Conservation (phyloP, 2,888 invertebrate genomes). For the Tortricodes alternella region DNA sequence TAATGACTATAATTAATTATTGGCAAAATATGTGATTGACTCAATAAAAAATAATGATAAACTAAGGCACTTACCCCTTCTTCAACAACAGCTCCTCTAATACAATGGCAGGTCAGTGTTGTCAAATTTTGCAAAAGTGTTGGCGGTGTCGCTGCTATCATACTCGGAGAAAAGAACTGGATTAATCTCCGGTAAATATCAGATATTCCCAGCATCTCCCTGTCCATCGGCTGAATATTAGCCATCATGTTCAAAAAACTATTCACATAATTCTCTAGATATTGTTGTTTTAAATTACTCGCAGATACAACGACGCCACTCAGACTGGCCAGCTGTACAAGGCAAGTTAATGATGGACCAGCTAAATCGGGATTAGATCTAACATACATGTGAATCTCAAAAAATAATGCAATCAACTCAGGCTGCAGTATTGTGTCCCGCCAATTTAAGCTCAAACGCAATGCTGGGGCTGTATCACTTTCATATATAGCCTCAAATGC, state of each 20-base stretch:
- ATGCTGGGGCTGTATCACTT: slow-evolving; percentile 84
- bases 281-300: slow-evolving; percentile 66
- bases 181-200: slow-evolving; percentile 74
- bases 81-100: slow-evolving; percentile 71
- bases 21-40: too few relatives aligned
- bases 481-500: slow-evolving; percentile 87
- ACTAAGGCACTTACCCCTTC: slow-evolving; percentile 65
- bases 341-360: slow-evolving; percentile 90
- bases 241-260: slow-evolving; percentile 72
- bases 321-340: slow-evolving; percentile 87
- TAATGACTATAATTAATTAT: too few relatives aligned
- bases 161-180: slow-evolving; percentile 69
- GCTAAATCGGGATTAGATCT: slow-evolving; percentile 88
- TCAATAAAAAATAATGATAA: too few relatives aligned
- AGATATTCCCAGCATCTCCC: slow-evolving; percentile 73
- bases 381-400: slow-evolving; percentile 92
- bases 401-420: slow-evolving; percentile 89
- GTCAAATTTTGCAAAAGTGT: slow-evolving; percentile 73
- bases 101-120: slow-evolving; percentile 69
- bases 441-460: slow-evolving; percentile 88
- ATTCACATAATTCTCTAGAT: slow-evolving; percentile 73
- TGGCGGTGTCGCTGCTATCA: slow-evolving; percentile 68
- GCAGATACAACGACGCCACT: slow-evolving; percentile 68
- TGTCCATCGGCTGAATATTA: slow-evolving; percentile 67
- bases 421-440: slow-evolving; percentile 89